These are phyloP conservation scores for Acanthurus leucopareius DNA, from an alignment of 2,797 vertebrate species.

Conservation along the genomic window DNA sequence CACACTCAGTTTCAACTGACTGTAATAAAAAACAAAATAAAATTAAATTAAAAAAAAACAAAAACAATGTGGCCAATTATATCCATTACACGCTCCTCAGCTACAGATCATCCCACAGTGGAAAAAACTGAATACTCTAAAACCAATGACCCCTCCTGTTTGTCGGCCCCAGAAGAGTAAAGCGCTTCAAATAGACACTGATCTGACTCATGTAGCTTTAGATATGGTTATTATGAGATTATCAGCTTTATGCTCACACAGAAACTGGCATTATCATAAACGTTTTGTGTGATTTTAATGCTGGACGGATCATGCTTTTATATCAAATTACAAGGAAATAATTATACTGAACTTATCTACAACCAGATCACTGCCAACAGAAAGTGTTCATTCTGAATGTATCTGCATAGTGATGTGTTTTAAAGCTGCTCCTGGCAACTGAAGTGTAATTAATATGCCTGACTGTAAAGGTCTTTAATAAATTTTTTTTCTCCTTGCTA, in stretches of 20 bases:
- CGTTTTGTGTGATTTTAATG: not conserved
- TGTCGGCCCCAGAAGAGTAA: not conserved
- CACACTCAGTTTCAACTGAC: conserved; percentile 36
- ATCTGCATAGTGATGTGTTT: no score
- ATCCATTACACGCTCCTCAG: conserved; percentile 11
- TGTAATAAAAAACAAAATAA: not conserved
- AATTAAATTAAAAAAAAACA: not conserved
- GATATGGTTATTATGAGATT: conserved; percentile 12
- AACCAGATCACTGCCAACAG: not conserved
- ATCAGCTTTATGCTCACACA: conserved; percentile 3
- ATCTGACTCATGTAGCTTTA: conserved; percentile 27
- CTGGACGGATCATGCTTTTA: not conserved
- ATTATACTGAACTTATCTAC: conserved; percentile 6
- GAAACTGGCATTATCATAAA: conserved; percentile 11
- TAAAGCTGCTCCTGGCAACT: no score
- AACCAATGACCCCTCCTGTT: not conserved
- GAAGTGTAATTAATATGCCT: not conserved
- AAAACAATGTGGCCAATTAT: conserved; percentile 38
- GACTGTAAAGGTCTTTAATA: no score
- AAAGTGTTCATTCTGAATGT: not conserved
- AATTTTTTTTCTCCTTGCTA: no score
- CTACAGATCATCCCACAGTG: conserved; percentile 9
- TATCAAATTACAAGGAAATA: not conserved
- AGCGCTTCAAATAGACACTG: not conserved
- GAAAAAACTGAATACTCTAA: conserved; percentile 25